Percentiles rank a stretch among this genome's conserved stretches.
Conservation (phyloP, 1,140 invertebrate species). For the Aradophagus sp. region DNA sequence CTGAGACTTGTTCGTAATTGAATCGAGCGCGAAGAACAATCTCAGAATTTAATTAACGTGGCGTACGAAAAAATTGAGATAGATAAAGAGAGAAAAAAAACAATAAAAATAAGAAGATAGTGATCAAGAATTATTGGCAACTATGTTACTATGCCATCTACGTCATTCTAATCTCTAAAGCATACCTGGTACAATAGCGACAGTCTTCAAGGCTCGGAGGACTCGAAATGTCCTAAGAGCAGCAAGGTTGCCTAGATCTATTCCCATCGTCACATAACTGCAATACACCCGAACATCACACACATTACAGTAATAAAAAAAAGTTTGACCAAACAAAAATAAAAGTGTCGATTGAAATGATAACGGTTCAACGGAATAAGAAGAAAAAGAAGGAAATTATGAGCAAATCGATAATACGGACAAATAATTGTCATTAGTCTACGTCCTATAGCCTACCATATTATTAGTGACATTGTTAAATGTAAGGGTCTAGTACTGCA, state of each 20-base stretch:
- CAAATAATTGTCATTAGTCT: slow-evolving; percentile 62
- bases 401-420: slow-evolving; percentile 57
- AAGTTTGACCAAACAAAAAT: slow-evolving; percentile 35
- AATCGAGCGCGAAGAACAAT: no score
- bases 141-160: slow-evolving; percentile 60
- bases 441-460: slow-evolving; percentile 61
- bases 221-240: slow-evolving; percentile 99
- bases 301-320: slow-evolving; percentile 75
- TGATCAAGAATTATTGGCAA: slow-evolving; percentile 52
- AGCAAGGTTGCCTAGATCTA: slow-evolving; percentile 98
- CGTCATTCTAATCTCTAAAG: slow-evolving; percentile 63
- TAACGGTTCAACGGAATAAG: slow-evolving; percentile 50
- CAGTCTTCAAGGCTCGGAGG: slow-evolving; percentile 98
- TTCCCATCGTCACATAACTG: slow-evolving; percentile 99
- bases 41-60: no score
- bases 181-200: slow-evolving; percentile 99
- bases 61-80: no score
- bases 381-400: slow-evolving; percentile 48
- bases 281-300: slow-evolving; percentile 77
- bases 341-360: slow-evolving; percentile 40
- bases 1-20: no score
- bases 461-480: slow-evolving; percentile 57
- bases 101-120: slow-evolving; percentile 32
- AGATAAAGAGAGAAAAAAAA: slow-evolving; percentile 9
- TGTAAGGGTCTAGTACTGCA: slow-evolving; percentile 64